Evolutionary conservation across 2,113 vertebrate genomes (phyloP).

Genomic region (Turnix velox): DNA sequence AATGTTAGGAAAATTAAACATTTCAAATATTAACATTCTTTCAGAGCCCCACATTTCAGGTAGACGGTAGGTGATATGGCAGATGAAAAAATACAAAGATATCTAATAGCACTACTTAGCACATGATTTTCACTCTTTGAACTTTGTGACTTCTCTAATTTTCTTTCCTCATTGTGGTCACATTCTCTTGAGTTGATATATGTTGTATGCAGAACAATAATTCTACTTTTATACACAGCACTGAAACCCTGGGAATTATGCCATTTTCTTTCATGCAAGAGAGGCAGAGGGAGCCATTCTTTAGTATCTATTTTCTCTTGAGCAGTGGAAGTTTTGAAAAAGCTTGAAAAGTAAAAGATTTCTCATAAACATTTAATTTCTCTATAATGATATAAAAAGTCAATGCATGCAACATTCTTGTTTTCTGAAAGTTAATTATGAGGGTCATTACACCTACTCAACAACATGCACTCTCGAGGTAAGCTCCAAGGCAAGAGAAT

Average conservation of each 20-base stretch:
- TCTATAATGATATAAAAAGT: background rate
- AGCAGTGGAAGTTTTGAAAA: background rate
- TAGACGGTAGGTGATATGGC: background rate
- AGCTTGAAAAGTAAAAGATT: background rate
- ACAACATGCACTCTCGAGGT: background rate
- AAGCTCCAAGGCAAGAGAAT: background rate
- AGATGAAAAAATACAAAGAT: background rate
- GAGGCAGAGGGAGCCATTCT: background rate
- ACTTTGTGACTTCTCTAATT: slow-evolving; percentile 39
- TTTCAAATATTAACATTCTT: background rate
- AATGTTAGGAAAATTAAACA: background rate
- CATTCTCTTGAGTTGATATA: slow-evolving; percentile 22
- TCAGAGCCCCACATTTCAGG: background rate
- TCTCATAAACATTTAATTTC: background rate
- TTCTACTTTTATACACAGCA: slow-evolving; percentile 48
- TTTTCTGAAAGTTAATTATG: background rate
- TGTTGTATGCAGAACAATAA: slow-evolving; percentile 24
- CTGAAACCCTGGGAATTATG: slow-evolving; percentile 40
- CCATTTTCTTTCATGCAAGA: slow-evolving; percentile 36
- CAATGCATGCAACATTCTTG: background rate
- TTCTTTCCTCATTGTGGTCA: slow-evolving; percentile 40
- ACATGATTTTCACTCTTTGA: slow-evolving; percentile 34
- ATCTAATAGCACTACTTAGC: background rate
- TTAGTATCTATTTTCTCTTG: background rate
- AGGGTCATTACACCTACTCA: background rate